phyloP scores from a whole-genome alignment of 2,797 vertebrate species.

The Esox masquinongy region DNA sequence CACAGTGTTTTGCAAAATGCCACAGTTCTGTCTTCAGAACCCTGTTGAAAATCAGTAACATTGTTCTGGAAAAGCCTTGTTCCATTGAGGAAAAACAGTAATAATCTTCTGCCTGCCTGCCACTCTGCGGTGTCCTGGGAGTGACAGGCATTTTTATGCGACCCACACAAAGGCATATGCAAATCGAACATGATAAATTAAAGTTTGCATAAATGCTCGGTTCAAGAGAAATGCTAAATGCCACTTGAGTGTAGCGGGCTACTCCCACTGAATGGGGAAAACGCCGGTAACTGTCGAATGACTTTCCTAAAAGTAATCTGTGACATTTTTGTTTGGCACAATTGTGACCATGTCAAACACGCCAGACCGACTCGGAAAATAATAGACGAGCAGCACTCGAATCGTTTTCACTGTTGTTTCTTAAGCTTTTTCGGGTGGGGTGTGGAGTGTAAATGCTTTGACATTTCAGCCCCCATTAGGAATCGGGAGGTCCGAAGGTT shows the following conservation, averaged over 20 bases:
- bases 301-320: background rate
- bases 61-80: too few relatives aligned
- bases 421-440: background rate
- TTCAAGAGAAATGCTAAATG: slow-evolving; percentile 13
- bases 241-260: background rate
- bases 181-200: slow-evolving; percentile 14
- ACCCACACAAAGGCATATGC: slow-evolving; percentile 7
- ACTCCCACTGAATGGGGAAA: background rate
- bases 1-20: too few relatives aligned
- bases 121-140: background rate
- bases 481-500: background rate
- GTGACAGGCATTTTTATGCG: slow-evolving; percentile 5
- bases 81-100: background rate
- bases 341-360: background rate
- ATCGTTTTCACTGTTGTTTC: background rate
- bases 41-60: too few relatives aligned
- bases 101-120: slow-evolving; percentile 5
- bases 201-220: slow-evolving; percentile 4
- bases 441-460: background rate
- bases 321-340: background rate
- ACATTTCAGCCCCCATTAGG: background rate
- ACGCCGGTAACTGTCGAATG: background rate
- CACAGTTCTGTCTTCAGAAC: too few relatives aligned
- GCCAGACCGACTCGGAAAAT: background rate
- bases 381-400: background rate